These are phyloP conservation scores for Sialis lutaria DNA, from an alignment of 2,888 invertebrate species.

Conservation along the genomic window DNA sequence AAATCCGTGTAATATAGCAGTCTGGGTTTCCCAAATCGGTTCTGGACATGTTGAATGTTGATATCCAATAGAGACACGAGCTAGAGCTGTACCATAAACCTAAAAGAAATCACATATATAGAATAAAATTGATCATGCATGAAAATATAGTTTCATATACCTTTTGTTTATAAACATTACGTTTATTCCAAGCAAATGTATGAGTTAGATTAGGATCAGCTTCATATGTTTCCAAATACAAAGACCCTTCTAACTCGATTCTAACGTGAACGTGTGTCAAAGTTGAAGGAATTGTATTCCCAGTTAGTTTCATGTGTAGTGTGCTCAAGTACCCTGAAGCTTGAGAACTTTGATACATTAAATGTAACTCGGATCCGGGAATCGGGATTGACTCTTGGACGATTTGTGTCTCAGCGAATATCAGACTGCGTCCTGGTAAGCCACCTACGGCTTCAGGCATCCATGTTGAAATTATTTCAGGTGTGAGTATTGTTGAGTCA, in stretches of 20 bases:
- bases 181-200: slow-evolving; percentile 95
- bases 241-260: slow-evolving; percentile 83
- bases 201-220: slow-evolving; percentile 91
- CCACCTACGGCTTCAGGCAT: slow-evolving; percentile 80
- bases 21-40: slow-evolving; percentile 90
- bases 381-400: slow-evolving; percentile 92
- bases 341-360: slow-evolving; percentile 92
- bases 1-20: slow-evolving; percentile 84
- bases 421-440: slow-evolving; percentile 60
- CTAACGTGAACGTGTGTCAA: slow-evolving; percentile 80
- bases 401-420: slow-evolving; percentile 89
- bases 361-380: slow-evolving; percentile 81
- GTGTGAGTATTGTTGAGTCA: slow-evolving; percentile 68
- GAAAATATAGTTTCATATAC: slow-evolving; percentile 21
- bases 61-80: slow-evolving; percentile 83
- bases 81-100: slow-evolving; percentile 72
- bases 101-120: slow-evolving; percentile 5
- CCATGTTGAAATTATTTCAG: slow-evolving; percentile 78
- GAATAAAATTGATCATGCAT: not conserved
- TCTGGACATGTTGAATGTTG: slow-evolving; percentile 75
- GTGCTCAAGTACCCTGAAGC: slow-evolving; percentile 88
- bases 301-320: slow-evolving; percentile 77
- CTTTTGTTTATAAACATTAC: slow-evolving; percentile 95
- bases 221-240: slow-evolving; percentile 84
- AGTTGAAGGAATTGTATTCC: slow-evolving; percentile 58